A percentile compares a stretch with the other conserved stretches of the same genome.
These are phyloP conservation scores for Anhinga anhinga DNA, from an alignment of 2,113 vertebrate genomes.

Conservation along the genomic window DNA sequence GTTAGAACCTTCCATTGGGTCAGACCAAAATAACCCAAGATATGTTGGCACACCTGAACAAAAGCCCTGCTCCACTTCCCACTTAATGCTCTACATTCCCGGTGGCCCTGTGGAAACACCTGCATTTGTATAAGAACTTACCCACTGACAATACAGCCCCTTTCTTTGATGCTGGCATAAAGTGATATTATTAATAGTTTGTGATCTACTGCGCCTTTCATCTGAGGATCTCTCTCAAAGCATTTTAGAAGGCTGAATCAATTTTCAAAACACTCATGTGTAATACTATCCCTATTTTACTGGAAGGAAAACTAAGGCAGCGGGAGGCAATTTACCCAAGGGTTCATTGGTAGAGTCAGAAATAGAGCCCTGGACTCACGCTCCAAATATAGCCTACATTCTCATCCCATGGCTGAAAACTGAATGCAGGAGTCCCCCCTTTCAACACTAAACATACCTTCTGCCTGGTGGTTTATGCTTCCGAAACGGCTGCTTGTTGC, in stretches of 20 bases:
- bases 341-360: conserved; percentile 40
- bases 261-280: conserved; percentile 66
- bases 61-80: neutral
- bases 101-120: neutral
- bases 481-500: neutral
- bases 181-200: conserved; percentile 42
- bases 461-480: neutral
- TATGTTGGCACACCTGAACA: neutral
- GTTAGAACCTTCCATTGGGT: conserved; percentile 21
- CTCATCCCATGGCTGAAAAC: neutral
- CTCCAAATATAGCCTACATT: conserved; percentile 22
- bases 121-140: neutral
- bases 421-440: neutral
- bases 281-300: conserved; percentile 51
- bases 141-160: neutral
- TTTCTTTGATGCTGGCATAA: neutral
- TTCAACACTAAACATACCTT: neutral
- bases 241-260: conserved; percentile 59
- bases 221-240: conserved; percentile 45
- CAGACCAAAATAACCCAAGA: conserved; percentile 16
- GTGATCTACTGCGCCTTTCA: conserved; percentile 17
- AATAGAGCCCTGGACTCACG: neutral
- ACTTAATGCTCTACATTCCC: neutral
- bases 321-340: conserved; percentile 42
- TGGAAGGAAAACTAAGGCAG: conserved; percentile 32